These are phyloP conservation scores for Phymatocera aterrima DNA, from an alignment of 2,888 invertebrate species.

Conservation along the genomic window DNA sequence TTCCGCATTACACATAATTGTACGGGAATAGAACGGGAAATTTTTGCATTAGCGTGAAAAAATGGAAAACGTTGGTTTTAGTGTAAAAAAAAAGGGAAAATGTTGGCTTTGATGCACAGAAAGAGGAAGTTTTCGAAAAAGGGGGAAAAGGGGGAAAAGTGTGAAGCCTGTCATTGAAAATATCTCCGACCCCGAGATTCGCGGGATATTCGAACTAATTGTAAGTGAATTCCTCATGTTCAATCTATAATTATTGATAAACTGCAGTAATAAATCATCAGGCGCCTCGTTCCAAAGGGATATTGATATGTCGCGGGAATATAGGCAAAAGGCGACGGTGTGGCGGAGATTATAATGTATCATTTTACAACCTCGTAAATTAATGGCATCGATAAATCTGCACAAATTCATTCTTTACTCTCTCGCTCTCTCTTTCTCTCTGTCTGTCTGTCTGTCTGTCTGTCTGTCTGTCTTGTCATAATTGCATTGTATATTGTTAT, in stretches of 20 bases:
- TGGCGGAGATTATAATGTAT: background rate
- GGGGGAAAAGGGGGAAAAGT: no score
- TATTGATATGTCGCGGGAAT: background rate
- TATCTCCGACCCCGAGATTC: background rate
- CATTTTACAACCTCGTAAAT: background rate
- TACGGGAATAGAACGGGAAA: no score
- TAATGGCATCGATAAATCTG: background rate
- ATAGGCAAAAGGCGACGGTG: background rate
- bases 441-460: no score
- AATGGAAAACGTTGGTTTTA: no score
- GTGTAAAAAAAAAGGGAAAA: no score
- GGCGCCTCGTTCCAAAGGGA: background rate
- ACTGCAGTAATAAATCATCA: conserved; percentile 9
- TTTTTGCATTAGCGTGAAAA: no score
- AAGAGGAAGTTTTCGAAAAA: no score
- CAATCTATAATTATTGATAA: conserved; percentile 16
- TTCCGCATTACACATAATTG: no score
- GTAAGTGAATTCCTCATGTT: background rate
- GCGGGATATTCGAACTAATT: background rate
- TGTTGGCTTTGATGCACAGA: no score
- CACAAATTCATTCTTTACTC: background rate
- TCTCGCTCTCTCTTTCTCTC: no score
- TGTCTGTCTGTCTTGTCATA: no score
- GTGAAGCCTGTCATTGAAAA: background rate
- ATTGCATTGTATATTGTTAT: background rate